Evolutionary conservation across 1,140 invertebrate genomes (phyloP).

Genomic region (Leptonema lineaticorne): DNA sequence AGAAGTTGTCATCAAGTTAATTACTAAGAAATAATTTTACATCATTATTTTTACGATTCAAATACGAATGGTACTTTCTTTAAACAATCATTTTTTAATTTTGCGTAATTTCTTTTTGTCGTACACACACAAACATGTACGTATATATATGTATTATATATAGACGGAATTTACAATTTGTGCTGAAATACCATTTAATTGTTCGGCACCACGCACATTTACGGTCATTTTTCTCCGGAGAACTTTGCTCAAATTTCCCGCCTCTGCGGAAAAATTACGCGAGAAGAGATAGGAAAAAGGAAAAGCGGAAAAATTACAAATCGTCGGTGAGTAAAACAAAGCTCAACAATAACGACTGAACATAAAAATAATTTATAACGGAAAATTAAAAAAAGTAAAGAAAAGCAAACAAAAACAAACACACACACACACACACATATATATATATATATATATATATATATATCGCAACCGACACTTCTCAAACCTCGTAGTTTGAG

Average conservation of each 20-base stretch:
- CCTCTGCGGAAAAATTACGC: background rate
- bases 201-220: slow-evolving; percentile 1
- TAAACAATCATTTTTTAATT: no score
- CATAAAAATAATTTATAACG: slow-evolving; percentile 15
- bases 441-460: no score
- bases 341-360: background rate
- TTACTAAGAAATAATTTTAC: no score
- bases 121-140: no score
- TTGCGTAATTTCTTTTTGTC: no score
- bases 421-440: no score
- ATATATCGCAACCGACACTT: background rate
- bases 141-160: no score
- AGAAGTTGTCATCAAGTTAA: no score
- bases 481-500: background rate
- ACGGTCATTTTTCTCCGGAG: background rate
- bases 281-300: background rate
- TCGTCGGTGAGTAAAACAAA: background rate
- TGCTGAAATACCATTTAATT: background rate
- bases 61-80: no score
- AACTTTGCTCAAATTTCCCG: background rate
- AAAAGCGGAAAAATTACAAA: no score
- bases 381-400: slow-evolving; percentile 6
- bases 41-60: no score
- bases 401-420: no score
- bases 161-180: background rate